Evolutionary conservation across 2,113 vertebrate genomes (phyloP).

Genomic region (Tiliqua scincoides): DNA sequence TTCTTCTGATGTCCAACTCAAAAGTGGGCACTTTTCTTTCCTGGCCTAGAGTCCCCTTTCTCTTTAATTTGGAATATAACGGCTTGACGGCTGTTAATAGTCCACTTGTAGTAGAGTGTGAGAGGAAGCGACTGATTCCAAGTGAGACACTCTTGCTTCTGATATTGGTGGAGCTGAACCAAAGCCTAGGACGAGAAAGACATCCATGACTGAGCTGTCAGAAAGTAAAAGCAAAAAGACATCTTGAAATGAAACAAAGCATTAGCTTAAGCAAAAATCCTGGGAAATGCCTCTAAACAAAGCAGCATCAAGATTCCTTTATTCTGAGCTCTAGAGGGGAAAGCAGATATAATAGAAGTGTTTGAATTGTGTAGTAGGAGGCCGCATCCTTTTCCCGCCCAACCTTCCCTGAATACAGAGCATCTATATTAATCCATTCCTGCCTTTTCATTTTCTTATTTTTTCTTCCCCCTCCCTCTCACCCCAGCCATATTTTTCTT

Average conservation of each 20-base stretch:
- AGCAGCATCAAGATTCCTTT: constrained; percentile 49
- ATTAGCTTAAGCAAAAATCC: constrained; percentile 53
- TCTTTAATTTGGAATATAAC: constrained; percentile 70
- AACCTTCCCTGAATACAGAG: background rate
- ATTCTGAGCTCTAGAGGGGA: constrained; percentile 38
- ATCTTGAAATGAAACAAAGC: constrained; percentile 57
- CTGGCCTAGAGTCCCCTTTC: constrained; percentile 41
- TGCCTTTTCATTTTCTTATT: background rate
- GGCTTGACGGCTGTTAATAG: constrained; percentile 74
- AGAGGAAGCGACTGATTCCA: constrained; percentile 81
- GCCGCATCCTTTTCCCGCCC: background rate
- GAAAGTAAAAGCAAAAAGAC: constrained; percentile 49
- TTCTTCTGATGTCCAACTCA: constrained; percentile 65
- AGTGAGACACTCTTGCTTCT: constrained; percentile 69
- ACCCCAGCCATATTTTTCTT: background rate
- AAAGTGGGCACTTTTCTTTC: constrained; percentile 47
- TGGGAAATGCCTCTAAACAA: constrained; percentile 57
- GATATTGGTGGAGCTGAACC: constrained; percentile 78
- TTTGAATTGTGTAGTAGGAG: background rate
- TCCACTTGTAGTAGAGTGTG: constrained; percentile 75
- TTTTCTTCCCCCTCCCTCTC: fast-evolving
- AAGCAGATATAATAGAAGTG: background rate
- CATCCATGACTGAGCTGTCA: constrained; percentile 75
- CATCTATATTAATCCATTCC: background rate
- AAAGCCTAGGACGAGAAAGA: constrained; percentile 69